phyloP scores from a whole-genome alignment of 2,113 vertebrate species.

The Hippolais icterina region DNA sequence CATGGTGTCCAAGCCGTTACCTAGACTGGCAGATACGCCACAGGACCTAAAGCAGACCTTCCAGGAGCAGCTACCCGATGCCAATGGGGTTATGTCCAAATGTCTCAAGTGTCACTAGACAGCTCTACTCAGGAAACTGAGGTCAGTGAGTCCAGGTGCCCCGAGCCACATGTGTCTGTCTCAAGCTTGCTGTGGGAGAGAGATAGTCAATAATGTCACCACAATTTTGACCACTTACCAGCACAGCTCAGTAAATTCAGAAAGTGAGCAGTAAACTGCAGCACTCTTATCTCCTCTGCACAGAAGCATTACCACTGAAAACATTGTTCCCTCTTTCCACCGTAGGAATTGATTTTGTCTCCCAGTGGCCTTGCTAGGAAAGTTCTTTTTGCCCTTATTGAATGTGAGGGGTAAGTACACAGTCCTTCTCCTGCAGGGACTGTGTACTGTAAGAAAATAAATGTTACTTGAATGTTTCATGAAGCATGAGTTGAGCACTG shows the following conservation, averaged over 20 bases:
- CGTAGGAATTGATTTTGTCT: background rate
- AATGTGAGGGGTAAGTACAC: background rate
- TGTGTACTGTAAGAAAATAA: background rate
- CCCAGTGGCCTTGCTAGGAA: background rate
- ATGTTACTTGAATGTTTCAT: conserved; percentile 30
- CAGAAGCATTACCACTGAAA: background rate
- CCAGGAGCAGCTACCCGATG: background rate
- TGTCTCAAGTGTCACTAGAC: background rate
- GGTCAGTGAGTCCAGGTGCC: background rate
- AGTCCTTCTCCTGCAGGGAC: background rate
- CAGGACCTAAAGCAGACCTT: background rate
- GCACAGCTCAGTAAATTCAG: background rate
- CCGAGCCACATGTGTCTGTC: accelerated
- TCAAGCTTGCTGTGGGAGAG: background rate
- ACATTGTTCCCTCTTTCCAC: background rate
- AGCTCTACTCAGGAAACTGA: background rate
- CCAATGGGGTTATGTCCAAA: background rate
- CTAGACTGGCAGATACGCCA: background rate
- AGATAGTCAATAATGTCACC: background rate
- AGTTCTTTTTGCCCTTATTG: background rate
- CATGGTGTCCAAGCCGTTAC: background rate
- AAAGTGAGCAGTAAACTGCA: background rate
- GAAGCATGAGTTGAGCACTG: background rate
- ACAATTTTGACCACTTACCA: background rate
- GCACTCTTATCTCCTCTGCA: background rate